phyloP scores from a whole-genome alignment of 1,140 invertebrate species.

The Zaprionus africanus region DNA sequence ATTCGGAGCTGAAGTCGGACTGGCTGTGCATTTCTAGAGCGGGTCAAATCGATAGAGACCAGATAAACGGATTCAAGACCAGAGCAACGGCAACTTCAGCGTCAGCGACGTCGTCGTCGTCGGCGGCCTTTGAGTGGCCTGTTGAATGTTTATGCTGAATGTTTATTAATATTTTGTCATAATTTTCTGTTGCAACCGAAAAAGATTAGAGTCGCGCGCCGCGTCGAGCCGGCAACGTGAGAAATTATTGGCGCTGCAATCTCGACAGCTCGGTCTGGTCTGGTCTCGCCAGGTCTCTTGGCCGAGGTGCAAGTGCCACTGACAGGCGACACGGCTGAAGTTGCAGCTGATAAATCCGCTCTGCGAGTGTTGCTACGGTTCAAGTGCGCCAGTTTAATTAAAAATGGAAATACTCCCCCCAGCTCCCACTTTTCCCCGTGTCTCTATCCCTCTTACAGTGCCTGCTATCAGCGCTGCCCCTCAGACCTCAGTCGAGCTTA shows the following conservation, averaged over 20 bases:
- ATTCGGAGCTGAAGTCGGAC: constrained; percentile 22
- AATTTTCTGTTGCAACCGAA: constrained; percentile 63
- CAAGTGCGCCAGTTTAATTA: constrained; percentile 59
- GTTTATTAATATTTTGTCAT: constrained; percentile 82
- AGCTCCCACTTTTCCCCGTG: not conserved
- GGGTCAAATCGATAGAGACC: constrained; percentile 75
- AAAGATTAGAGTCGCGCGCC: constrained; percentile 44
- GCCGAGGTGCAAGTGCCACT: constrained; percentile 12
- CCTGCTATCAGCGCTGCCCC: constrained; percentile 33
- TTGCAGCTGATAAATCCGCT: constrained; percentile 46
- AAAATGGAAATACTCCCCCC: not conserved
- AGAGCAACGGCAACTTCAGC: constrained; percentile 11
- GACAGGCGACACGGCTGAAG: constrained; percentile 39
- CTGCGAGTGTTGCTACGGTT: constrained; percentile 43
- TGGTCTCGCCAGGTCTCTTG: not conserved
- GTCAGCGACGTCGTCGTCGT: not conserved
- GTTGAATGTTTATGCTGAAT: constrained; percentile 47
- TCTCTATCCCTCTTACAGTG: not conserved
- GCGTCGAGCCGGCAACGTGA: constrained; percentile 55
- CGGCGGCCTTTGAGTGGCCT: constrained; percentile 52
- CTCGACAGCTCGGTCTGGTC: constrained; percentile 35
- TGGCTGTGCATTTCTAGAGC: constrained; percentile 58
- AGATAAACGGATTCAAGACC: constrained; percentile 63
- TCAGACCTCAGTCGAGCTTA: constrained; percentile 20
- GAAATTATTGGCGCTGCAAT: constrained; percentile 71